Percentiles rank a stretch among this genome's conserved stretches.
These are phyloP conservation scores for Aporophyla nigra DNA, from an alignment of 2,888 invertebrate genomes.

Conservation along the genomic window DNA sequence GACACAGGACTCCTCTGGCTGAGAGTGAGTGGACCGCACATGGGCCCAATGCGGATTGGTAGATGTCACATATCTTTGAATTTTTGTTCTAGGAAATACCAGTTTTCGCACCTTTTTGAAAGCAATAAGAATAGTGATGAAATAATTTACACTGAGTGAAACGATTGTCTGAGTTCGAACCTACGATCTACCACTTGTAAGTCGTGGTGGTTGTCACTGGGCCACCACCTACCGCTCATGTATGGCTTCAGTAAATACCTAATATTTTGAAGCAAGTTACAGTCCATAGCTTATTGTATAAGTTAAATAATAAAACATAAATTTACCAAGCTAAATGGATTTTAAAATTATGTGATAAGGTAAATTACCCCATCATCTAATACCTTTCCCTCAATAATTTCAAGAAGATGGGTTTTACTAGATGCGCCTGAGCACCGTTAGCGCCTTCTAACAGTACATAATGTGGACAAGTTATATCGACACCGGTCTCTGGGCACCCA, in stretches of 20 bases:
- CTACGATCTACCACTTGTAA: too few relatives aligned
- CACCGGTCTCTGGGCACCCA: conserved; percentile 61
- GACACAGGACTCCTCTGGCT: too few relatives aligned
- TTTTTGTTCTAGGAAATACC: too few relatives aligned
- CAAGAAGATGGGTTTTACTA: conserved; percentile 44
- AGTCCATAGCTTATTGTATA: not conserved
- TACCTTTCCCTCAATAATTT: conserved; percentile 4
- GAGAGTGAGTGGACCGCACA: too few relatives aligned
- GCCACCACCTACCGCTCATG: not conserved
- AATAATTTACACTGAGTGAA: too few relatives aligned
- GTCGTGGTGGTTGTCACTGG: too few relatives aligned
- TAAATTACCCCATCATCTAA: not conserved
- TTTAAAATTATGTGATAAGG: not conserved
- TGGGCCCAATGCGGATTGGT: too few relatives aligned
- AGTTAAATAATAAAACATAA: not conserved
- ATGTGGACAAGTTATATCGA: conserved; percentile 75
- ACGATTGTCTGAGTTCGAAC: not conserved
- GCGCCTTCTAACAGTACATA: conserved; percentile 79
- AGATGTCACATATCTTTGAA: too few relatives aligned
- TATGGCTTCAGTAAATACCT: not conserved
- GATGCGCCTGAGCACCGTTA: conserved; percentile 74
- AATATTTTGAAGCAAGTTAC: not conserved
- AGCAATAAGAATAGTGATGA: too few relatives aligned
- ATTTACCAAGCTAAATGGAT: not conserved
- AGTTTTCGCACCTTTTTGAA: too few relatives aligned